Percentiles rank a stretch among this genome's conserved stretches.
Conservation (phyloP, 2,888 invertebrate species). For the Eilema griseolum region DNA sequence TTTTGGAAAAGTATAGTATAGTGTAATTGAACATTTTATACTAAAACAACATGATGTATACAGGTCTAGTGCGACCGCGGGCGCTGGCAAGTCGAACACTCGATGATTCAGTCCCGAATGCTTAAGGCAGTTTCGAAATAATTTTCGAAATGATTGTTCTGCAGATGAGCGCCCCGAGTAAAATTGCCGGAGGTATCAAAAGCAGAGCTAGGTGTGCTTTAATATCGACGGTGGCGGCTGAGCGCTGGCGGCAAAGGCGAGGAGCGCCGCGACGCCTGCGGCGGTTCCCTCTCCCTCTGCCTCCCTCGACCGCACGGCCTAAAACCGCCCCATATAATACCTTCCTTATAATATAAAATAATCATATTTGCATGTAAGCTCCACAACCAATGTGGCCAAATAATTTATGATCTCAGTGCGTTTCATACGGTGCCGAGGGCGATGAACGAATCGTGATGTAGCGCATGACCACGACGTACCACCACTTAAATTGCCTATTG, state of each 20-base stretch:
- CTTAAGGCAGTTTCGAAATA: conserved; percentile 75
- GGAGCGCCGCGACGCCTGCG: conserved; percentile 40
- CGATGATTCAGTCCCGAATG: conserved; percentile 54
- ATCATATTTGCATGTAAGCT: conserved; percentile 60
- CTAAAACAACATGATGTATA: conserved; percentile 12
- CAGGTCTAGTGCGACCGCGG: conserved; percentile 30
- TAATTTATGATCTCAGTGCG: conserved; percentile 66
- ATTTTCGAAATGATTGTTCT: conserved; percentile 83
- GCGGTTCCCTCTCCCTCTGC: conserved; percentile 36
- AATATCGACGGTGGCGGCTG: conserved; percentile 57
- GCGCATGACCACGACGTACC: conserved; percentile 31
- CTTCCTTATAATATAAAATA: conserved; percentile 51
- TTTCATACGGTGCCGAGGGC: conserved; percentile 61
- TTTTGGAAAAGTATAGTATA: not conserved
- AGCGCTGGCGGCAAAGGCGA: conserved; percentile 44
- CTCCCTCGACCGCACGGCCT: conserved; percentile 32
- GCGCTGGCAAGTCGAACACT: conserved; percentile 51
- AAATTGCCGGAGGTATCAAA: conserved; percentile 65
- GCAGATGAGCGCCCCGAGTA: conserved; percentile 74
- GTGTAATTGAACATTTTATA: conserved; percentile 10
- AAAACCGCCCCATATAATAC: conserved; percentile 40
- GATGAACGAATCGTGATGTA: conserved; percentile 59
- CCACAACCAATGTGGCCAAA: conserved; percentile 60
- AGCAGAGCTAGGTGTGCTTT: conserved; percentile 69
- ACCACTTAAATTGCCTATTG: conserved; percentile 35